Evolutionary conservation across 2,888 invertebrate species (phyloP), one percentile per base, ranked within the genome.

Genomic region (Oxyteleia sp.): DNA sequence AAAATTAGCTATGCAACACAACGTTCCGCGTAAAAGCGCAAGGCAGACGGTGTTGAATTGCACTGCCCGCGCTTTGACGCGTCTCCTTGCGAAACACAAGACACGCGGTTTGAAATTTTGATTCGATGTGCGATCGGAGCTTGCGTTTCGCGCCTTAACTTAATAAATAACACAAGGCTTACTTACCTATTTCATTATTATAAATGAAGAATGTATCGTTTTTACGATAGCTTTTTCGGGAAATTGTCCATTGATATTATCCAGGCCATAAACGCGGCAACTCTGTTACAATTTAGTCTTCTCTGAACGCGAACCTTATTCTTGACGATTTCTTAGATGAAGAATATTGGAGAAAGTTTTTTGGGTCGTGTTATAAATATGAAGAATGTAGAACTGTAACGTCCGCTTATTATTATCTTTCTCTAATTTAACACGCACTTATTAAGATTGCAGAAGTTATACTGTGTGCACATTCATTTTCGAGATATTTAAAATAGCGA

Each of bases 1-100:
- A 55, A 63, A 45, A 63, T 29, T 20, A 20, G 29, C 32, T 49
- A 18, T 38, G 38, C n/a, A 38, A 38, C n/a, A n/a, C n/a, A 38
- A 38, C 38, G n/a, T 38, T 38, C 38, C 38, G 38, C 38, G 38
- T 38, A 32, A 32, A 32, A 32, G 32, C 32, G 5, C 32, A 8
- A 32, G 32, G 32, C 32, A 32, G 32, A 32, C 8, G 32, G 1
- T 32, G 3, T 4, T 8, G 5, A 32, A 8, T 32, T 32, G 32
- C 10, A 8, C 32, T 32, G 32, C 32, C 32, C 8, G 32, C 8
- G 32, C 10, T 32, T 32, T 10, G 32, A 8, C 8, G 32, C 10
- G 1, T 8, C 8, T 32, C 32, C 32, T 32, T 32, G 8, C 10
- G 32, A 10, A 32, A 32, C 32, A 8, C 32, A 32, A 32, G 32